Evolutionary conservation across 2,888 invertebrate species (phyloP).

Genomic region (Tetrapedia diversipes): DNA sequence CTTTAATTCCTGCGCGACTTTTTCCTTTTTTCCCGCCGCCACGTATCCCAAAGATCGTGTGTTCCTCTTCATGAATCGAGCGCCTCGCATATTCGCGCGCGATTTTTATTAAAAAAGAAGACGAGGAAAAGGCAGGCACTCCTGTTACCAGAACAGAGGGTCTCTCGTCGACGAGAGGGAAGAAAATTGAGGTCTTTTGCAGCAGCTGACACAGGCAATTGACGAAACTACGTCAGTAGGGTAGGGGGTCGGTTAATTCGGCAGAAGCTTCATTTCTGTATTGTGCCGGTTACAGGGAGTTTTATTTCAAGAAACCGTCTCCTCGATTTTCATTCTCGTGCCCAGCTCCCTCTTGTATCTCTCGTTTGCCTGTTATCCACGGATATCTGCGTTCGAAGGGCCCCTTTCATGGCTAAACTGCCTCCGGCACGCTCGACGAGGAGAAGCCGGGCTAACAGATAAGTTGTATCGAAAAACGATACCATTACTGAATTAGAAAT

Average conservation of each 20-base stretch:
- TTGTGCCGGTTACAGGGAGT: background rate
- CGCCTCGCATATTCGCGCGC: background rate
- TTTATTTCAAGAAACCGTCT: slow-evolving; percentile 14
- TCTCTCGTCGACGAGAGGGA: background rate
- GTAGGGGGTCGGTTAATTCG: slow-evolving; percentile 4
- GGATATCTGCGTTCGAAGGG: slow-evolving; percentile 5
- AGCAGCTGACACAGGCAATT: background rate
- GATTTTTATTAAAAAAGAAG: slow-evolving; percentile 9
- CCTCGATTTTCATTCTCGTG: background rate
- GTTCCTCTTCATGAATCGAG: background rate
- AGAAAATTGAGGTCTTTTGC: slow-evolving; percentile 11
- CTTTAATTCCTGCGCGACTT: background rate
- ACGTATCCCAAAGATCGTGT: background rate
- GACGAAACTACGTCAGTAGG: background rate
- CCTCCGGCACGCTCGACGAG: background rate
- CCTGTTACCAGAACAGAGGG: background rate
- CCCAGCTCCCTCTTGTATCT: background rate
- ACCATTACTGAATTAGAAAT: background rate
- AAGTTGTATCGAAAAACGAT: slow-evolving; percentile 11
- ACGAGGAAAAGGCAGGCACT: background rate
- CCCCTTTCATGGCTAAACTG: slow-evolving; percentile 13
- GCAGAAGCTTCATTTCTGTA: background rate
- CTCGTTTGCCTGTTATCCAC: background rate
- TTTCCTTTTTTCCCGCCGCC: background rate
- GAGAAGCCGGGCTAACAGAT: background rate